Conservation (phyloP, 2,797 vertebrate species). For the Sternarchorhynchus goeldii region DNA sequence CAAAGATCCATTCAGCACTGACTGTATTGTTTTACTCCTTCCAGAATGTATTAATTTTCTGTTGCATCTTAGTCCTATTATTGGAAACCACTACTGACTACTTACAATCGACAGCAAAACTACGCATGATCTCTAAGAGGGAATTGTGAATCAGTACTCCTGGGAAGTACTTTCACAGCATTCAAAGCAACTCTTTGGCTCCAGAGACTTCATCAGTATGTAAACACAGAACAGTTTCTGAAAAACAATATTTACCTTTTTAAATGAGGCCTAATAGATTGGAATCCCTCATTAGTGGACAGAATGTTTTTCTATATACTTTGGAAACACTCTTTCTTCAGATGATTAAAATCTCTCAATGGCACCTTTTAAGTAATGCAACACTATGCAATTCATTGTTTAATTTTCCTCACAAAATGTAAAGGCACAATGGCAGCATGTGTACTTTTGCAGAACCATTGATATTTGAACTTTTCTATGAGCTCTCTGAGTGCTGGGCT, state of each 20-base stretch:
- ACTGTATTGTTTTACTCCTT: not conserved
- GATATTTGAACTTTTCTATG: constrained; percentile 64
- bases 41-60: constrained; percentile 3
- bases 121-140: not conserved
- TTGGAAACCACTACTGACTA: constrained; percentile 6
- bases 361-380: constrained; percentile 55
- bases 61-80: not conserved
- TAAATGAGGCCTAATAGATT: constrained; percentile 66
- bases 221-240: constrained; percentile 58
- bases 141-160: constrained; percentile 37
- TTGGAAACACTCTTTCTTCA: constrained; percentile 63
- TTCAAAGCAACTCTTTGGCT: constrained; percentile 58
- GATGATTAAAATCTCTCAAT: constrained; percentile 41
- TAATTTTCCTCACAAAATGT: constrained; percentile 34
- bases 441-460: constrained; percentile 36
- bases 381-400: constrained; percentile 52
- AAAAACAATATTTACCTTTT: constrained; percentile 78
- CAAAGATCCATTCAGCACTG: too few relatives aligned
- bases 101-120: constrained; percentile 13
- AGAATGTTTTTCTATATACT: constrained; percentile 68
- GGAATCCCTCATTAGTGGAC: constrained; percentile 68
- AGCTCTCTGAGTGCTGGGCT: constrained; percentile 54
- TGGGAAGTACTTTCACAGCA: constrained; percentile 41
- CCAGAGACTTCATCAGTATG: constrained; percentile 37
- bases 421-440: not conserved